Percentiles rank a stretch among this genome's conserved stretches.
phyloP scores from a whole-genome alignment of 2,113 vertebrate species.

The Aramus guarauna region DNA sequence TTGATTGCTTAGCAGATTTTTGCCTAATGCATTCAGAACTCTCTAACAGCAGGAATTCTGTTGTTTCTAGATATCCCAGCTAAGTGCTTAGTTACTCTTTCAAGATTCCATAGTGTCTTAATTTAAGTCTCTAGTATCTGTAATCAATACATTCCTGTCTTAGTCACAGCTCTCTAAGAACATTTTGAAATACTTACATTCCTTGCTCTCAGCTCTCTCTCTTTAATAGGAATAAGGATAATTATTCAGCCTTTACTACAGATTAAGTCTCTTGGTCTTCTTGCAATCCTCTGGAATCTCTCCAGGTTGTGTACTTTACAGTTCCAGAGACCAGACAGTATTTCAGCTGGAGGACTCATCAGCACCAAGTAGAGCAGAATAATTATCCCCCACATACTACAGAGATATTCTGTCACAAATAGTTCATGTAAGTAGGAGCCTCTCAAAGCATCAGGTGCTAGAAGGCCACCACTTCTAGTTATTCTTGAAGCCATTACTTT shows the following conservation, averaged over 20 bases:
- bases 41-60: background rate
- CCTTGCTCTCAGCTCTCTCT: background rate
- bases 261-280: background rate
- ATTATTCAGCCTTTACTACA: background rate
- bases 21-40: background rate
- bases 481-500: background rate
- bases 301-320: background rate
- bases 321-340: background rate
- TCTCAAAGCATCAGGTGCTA: background rate
- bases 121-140: background rate
- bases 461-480: background rate
- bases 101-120: background rate
- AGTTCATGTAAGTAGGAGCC: background rate
- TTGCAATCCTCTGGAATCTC: background rate
- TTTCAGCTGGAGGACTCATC: conserved; percentile 11
- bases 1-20: background rate
- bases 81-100: background rate
- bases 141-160: background rate
- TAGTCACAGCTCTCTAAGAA: background rate
- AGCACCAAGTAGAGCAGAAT: background rate
- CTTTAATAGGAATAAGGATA: background rate
- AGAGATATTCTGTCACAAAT: background rate
- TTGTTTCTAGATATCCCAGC: background rate
- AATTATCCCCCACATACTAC: background rate
- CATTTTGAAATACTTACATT: background rate